phyloP scores from a whole-genome alignment of 1,140 invertebrate species.

The Oreohelix idahoensis region DNA sequence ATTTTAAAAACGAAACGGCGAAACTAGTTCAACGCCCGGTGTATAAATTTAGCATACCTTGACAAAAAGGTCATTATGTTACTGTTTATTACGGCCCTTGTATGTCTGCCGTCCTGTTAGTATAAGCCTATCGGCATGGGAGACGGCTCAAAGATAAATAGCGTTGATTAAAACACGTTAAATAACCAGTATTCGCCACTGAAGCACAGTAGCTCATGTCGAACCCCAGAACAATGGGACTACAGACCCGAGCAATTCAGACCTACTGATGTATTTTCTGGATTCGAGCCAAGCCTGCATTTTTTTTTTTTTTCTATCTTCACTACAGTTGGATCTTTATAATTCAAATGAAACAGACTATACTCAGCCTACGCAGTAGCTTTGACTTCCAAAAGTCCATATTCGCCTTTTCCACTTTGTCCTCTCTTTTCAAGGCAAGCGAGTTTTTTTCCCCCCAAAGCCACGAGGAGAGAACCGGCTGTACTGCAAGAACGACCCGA shows the following conservation, averaged over 20 bases:
- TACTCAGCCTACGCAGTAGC: neutral
- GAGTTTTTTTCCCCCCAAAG: neutral
- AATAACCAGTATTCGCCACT: neutral
- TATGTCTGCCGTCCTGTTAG: neutral
- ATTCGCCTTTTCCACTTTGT: neutral
- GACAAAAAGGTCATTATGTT: neutral
- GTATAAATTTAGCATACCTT: neutral
- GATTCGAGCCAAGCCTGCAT: neutral
- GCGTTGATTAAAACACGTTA: neutral
- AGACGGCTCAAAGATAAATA: neutral
- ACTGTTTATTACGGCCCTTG: neutral
- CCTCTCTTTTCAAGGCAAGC: neutral
- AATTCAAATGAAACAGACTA: slow-evolving; percentile 26
- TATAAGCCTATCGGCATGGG: neutral
- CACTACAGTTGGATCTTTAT: neutral
- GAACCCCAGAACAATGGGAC: neutral
- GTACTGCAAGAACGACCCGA: neutral
- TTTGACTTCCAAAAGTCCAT: neutral
- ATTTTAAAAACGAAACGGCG: too few species aligned
- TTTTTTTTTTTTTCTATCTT: neutral
- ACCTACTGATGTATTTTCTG: neutral
- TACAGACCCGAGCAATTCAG: neutral
- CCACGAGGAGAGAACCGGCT: neutral
- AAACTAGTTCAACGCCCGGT: neutral
- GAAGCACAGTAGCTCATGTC: neutral